Percentiles rank a stretch among this genome's conserved stretches.
Evolutionary conservation across 1,140 invertebrate genomes (phyloP).

Genomic region (Coptotermes formosanus): DNA sequence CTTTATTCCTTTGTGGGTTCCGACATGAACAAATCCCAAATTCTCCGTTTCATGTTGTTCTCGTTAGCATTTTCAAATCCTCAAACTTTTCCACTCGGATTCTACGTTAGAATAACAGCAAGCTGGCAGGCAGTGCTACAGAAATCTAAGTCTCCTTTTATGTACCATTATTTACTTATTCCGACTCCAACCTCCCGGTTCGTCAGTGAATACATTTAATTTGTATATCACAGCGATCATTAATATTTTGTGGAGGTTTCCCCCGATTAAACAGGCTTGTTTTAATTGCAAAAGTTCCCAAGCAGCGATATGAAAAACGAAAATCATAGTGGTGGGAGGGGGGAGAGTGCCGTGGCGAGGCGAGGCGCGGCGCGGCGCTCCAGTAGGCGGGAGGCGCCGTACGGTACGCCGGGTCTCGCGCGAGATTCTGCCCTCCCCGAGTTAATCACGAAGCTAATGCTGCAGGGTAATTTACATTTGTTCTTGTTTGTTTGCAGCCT

Average conservation of each 20-base stretch:
- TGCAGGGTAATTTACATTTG: slow-evolving; percentile 26
- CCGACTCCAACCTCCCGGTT: slow-evolving; percentile 24
- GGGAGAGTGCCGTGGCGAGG: background rate
- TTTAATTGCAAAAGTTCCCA: slow-evolving; percentile 35
- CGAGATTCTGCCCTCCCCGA: background rate
- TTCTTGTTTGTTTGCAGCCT: slow-evolving; percentile 18
- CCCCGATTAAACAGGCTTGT: slow-evolving; percentile 35
- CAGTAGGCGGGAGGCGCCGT: slow-evolving; percentile 13
- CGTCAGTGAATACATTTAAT: slow-evolving; percentile 35
- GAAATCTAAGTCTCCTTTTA: background rate
- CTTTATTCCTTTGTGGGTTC: slow-evolving; percentile 8
- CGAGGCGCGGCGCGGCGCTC: background rate
- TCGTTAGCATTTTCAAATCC: background rate
- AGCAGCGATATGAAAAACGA: slow-evolving; percentile 34
- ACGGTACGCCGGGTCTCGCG: background rate
- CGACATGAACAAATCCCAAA: background rate
- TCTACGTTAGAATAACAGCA: background rate
- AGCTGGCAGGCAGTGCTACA: too few relatives aligned
- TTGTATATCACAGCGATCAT: slow-evolving; percentile 35
- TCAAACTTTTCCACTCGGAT: slow-evolving; percentile 1
- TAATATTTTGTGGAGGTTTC: slow-evolving; percentile 36
- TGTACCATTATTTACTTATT: slow-evolving; percentile 34
- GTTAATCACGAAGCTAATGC: slow-evolving; percentile 28
- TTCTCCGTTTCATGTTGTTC: background rate
- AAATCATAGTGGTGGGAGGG: slow-evolving; percentile 24